phyloP scores from a whole-genome alignment of 2,113 vertebrate species.

The Xenopus tropicalis region UCB_Xtro_10.0 CM004450.2:57770501-57771000 shows the following conservation, averaged over 20 bases:
- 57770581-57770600: background rate
- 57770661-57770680: constrained; percentile 19
- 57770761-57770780: constrained; percentile 37
- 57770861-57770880: constrained; percentile 44
- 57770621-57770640: constrained; percentile 23
- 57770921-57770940: constrained; percentile 40
- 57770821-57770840: constrained; percentile 39
- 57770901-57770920: constrained; percentile 35
- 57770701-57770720: constrained; percentile 23
- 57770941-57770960: constrained; percentile 33
- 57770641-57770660: constrained; percentile 24
- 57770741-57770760: constrained; percentile 5
- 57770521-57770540: too few relatives aligned
- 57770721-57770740: constrained; percentile 33
- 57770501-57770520: too few relatives aligned
- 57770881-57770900: constrained; percentile 37
- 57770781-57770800: constrained; percentile 13
- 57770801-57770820: constrained; percentile 32
- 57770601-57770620: background rate
- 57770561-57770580: too few relatives aligned
- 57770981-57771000: constrained; percentile 36
- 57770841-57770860: constrained; percentile 39
- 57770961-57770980: constrained; percentile 37
- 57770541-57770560: too few relatives aligned
- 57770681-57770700: constrained; percentile 24